phyloP scores from a whole-genome alignment of 2,888 invertebrate species.

The Cerastis leucographa region DNA sequence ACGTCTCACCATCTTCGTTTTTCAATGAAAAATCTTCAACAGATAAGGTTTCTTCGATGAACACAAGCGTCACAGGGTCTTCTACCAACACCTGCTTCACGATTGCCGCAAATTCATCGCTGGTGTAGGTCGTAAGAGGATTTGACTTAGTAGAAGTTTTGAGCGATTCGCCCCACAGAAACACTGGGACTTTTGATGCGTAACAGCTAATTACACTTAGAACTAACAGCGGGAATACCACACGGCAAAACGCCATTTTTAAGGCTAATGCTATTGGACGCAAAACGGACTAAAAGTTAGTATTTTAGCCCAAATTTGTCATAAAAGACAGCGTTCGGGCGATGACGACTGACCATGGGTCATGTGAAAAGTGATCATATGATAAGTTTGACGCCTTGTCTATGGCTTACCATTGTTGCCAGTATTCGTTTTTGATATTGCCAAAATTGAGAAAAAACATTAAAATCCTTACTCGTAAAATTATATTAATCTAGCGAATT shows the following conservation, averaged over 20 bases:
- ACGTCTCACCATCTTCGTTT: slow-evolving; percentile 81
- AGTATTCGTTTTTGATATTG: slow-evolving; percentile 20
- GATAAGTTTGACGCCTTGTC: slow-evolving; percentile 84
- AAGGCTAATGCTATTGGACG: slow-evolving; percentile 80
- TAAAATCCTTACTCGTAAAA: not conserved
- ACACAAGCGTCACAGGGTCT: slow-evolving; percentile 87
- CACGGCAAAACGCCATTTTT: slow-evolving; percentile 88
- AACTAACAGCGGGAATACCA: slow-evolving; percentile 84
- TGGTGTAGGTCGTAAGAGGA: slow-evolving; percentile 78
- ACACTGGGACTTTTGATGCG: slow-evolving; percentile 90
- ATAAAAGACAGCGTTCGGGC: slow-evolving; percentile 82
- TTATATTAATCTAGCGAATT: no score
- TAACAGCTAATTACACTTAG: slow-evolving; percentile 81
- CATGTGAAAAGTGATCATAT: slow-evolving; percentile 90
- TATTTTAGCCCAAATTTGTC: slow-evolving; percentile 81
- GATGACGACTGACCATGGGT: slow-evolving; percentile 84
- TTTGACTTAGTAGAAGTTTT: slow-evolving; percentile 74
- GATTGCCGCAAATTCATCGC: slow-evolving; percentile 79
- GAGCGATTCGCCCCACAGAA: slow-evolving; percentile 89
- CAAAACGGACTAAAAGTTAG: slow-evolving; percentile 79
- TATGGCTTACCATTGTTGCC: slow-evolving; percentile 75
- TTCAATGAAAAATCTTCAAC: slow-evolving; percentile 91
- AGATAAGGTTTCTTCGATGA: slow-evolving; percentile 89
- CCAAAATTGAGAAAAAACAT: not conserved
- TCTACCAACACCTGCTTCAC: slow-evolving; percentile 80